Percentiles rank a stretch among this genome's conserved stretches.
phyloP scores from a whole-genome alignment of 1,140 invertebrate species.

The Bombus polaris region DNA sequence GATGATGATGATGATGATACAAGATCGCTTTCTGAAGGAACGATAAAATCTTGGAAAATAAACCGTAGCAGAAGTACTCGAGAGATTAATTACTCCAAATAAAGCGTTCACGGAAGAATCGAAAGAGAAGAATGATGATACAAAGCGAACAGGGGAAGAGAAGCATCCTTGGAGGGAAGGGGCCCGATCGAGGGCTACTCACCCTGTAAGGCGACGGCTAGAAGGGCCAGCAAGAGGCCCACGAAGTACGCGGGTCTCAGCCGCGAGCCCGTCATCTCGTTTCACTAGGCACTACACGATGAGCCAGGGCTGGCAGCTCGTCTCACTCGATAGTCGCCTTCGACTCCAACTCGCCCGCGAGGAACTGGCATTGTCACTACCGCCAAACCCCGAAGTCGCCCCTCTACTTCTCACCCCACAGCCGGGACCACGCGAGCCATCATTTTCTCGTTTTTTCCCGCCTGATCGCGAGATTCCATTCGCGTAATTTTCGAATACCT shows the following conservation, averaged over 20 bases:
- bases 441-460: constrained; percentile 5
- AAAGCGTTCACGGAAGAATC: not conserved
- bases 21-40: not conserved
- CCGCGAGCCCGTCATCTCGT: constrained; percentile 81
- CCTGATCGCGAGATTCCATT: not conserved
- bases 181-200: constrained; percentile 58
- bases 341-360: constrained; percentile 78
- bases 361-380: constrained; percentile 76
- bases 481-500: not conserved
- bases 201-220: constrained; percentile 80
- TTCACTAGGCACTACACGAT: constrained; percentile 78
- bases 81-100: not conserved
- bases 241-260: constrained; percentile 78
- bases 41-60: not conserved
- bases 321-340: constrained; percentile 77
- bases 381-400: constrained; percentile 72
- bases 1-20: not conserved
- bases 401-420: constrained; percentile 65
- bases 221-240: constrained; percentile 79
- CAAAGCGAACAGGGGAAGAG: not conserved
- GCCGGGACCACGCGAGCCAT: constrained; percentile 3
- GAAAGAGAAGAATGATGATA: not conserved
- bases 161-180: not conserved
- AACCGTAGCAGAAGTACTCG: not conserved
- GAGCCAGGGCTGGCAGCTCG: constrained; percentile 77